Evolutionary conservation across 2,888 invertebrate species (phyloP).

Genomic region (Lampropteryx suffumata): DNA sequence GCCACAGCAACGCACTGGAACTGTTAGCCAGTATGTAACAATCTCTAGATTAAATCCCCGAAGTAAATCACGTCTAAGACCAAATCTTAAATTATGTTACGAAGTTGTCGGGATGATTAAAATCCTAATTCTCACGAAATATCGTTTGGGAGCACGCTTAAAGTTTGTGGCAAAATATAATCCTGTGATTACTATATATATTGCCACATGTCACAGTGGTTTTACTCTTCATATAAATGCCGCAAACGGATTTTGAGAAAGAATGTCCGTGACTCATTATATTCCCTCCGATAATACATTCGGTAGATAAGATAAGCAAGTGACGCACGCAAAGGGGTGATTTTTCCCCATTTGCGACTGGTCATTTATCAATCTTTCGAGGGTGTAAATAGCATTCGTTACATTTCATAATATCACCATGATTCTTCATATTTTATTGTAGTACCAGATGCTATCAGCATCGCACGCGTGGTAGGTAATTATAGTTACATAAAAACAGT

Average conservation of each 20-base stretch:
- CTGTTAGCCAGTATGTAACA: not conserved
- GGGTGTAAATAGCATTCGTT: too few species aligned
- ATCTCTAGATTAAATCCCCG: not conserved
- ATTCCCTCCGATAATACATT: not conserved
- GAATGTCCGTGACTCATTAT: conserved; percentile 1
- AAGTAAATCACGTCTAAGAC: not conserved
- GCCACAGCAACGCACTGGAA: not conserved
- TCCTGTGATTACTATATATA: too few species aligned
- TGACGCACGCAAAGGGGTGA: conserved; percentile 10
- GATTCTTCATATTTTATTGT: too few species aligned
- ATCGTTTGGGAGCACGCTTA: not conserved
- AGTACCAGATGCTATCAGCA: too few species aligned
- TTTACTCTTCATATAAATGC: too few species aligned
- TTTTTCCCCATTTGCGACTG: not conserved
- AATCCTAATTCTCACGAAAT: conserved; percentile 1
- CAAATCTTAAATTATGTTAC: conserved; percentile 7
- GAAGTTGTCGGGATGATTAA: not conserved
- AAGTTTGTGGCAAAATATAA: too few species aligned
- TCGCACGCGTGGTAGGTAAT: too few species aligned
- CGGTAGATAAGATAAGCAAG: conserved; percentile 3
- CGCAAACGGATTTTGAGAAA: too few species aligned
- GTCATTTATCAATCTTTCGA: conserved; percentile 4
- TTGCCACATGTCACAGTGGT: too few species aligned
- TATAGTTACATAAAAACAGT: too few species aligned
- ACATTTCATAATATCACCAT: too few species aligned